phyloP scores from a whole-genome alignment of 2,888 invertebrate genomes.

The Acleris sparsana region DNA sequence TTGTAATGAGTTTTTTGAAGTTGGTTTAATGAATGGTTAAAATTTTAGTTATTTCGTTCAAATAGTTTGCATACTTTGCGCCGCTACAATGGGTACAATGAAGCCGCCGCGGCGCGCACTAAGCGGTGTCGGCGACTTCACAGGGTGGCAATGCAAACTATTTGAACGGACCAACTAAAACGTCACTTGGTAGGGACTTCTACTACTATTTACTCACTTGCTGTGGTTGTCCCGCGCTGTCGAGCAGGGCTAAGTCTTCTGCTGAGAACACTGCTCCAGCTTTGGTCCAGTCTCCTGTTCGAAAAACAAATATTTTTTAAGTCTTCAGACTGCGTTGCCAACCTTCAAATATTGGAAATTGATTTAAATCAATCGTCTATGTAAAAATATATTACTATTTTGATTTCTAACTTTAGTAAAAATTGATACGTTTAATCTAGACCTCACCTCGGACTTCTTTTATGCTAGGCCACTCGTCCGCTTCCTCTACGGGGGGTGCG shows the following conservation, averaged over 20 bases:
- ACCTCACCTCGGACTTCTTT: slow-evolving; percentile 73
- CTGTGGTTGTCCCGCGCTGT: slow-evolving; percentile 69
- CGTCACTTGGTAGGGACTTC: too few relatives aligned
- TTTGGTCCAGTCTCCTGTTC: slow-evolving; percentile 72
- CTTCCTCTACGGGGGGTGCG: slow-evolving; percentile 58
- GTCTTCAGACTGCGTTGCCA: not conserved
- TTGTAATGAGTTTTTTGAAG: too few relatives aligned
- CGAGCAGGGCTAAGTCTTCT: slow-evolving; percentile 75
- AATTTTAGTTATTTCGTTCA: too few relatives aligned
- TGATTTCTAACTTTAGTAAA: not conserved
- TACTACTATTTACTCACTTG: slow-evolving; percentile 50
- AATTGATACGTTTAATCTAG: not conserved
- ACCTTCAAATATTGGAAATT: too few relatives aligned
- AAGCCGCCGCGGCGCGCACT: too few relatives aligned
- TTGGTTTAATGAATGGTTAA: too few relatives aligned
- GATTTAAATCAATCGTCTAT: too few relatives aligned
- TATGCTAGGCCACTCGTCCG: slow-evolving; percentile 77
- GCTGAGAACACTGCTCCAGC: slow-evolving; percentile 79
- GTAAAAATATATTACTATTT: not conserved
- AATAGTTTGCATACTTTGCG: too few relatives aligned
- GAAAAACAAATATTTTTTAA: not conserved
- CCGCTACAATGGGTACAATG: too few relatives aligned
- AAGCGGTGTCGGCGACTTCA: too few relatives aligned
- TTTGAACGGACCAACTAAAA: too few relatives aligned
- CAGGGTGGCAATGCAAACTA: too few relatives aligned